Base-by-base conservation (phyloP, 2,888 invertebrate genomes). In the Caenorhabditis doughertyi region DNA sequence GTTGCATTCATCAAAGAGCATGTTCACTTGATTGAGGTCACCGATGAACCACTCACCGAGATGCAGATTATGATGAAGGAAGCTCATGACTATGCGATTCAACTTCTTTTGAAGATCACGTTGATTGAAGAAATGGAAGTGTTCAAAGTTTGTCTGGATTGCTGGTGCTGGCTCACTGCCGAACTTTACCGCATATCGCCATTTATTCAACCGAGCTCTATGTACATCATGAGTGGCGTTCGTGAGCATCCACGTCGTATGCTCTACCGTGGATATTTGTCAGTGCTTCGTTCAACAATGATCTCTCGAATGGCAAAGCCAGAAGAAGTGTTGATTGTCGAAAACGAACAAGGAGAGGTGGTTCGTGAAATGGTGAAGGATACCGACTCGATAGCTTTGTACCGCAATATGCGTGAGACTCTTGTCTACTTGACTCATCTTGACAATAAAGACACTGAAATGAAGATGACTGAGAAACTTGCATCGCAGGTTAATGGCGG, bases 341-440 rank as follows among this genome's bases (percentile, higher is more conserved):
- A 99, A 93, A 99, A 99, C 93, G 99, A 99, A 92, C 98, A 99
- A 93, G 98, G 98, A 49, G 98, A 99, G 93, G 91, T 99, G 81
- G 98, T 99, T 11, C 94, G 99, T 84, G 99, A 99, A 93, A 98
- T 99, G 92, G 98, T 99, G 97, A 99, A 98, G 93, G 99, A 99
- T 93, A 99, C 99, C 44, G 99, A 99, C 94, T 96, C 98, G 44
- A 99, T 99, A 90, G 98, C 97, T 93, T 94, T 99, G 92, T 99
- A 99, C 93, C 98, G 98, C 93, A 99, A 97, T 92, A 99, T 99
- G 99, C 80, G 87, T 51, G 88, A 88, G 62, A 87, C 87, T 16
- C 80, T 91, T 92, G 99, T 99, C 21, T 99, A 98, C 93, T 94
- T 99, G 85, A 99, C 99, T 44, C 99, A 99, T 94, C 95, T 99